Base-by-base conservation (phyloP, 2,113 vertebrate genomes). In the Arenaria interpres region DNA sequence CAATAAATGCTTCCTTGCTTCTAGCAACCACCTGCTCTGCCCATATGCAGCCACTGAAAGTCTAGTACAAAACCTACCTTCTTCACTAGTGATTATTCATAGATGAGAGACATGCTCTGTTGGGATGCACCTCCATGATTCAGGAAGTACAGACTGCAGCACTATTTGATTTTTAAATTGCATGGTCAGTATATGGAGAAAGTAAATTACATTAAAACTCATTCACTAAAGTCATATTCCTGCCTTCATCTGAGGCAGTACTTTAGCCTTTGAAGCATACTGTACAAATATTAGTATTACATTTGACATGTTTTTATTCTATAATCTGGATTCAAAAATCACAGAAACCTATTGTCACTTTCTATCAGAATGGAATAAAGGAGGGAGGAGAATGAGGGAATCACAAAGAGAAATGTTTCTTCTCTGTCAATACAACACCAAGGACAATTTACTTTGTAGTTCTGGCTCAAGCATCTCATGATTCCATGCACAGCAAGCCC, bases 11-110 rank as follows among this genome's bases (percentile, higher is more conserved):
- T 88, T 59, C n/a, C 62, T 12, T 94, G 82, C 90, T 71, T 88
- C 75, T 85, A 85, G 93, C 88, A 96, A 88, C 25, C 89, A 96
- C 78, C 92, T 95, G 85, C 30, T 94, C 68, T 83, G 54, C 9
- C 68, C 24, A 8, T 74, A 91, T 25, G 54, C 12, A 23, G 46
- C 63, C 89, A 80, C 63, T 60, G 57, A 66, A 88, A 85, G 74
- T 35, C 45, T 48, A 71, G 18, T 51, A 59, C 43, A 88, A 76
- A 71, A 19, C 10, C 46, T 69, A 48, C 28, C 50, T 79, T 73
- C 66, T 85, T 48, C 62, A 53, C 24, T 66, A 53, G 24, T 59
- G 21, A 35, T 82, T 81, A 64, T 56, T 67, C 73, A 68, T 9
- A 62, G 17, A 56, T 56, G 18, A 95, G 75, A 67, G 24, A 45